phyloP scores from a whole-genome alignment of 1,140 invertebrate genomes.

The Nebria ingens region DNA sequence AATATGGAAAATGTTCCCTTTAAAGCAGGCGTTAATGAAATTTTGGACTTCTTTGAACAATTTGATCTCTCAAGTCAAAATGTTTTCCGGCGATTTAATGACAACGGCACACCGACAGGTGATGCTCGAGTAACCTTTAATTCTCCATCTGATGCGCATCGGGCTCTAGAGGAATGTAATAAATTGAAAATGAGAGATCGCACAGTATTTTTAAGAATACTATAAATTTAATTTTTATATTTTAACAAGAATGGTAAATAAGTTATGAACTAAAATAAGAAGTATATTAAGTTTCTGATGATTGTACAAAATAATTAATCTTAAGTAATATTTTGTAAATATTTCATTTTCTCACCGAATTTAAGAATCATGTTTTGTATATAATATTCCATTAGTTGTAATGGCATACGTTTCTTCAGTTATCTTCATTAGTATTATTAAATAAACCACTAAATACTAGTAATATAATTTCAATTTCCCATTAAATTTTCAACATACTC shows the following conservation, averaged over 20 bases:
- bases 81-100: conserved; percentile 72
- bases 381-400: too few species aligned
- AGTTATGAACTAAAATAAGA: background rate
- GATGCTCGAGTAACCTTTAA: conserved; percentile 79
- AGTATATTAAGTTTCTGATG: background rate
- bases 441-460: too few species aligned
- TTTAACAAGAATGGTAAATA: too few species aligned
- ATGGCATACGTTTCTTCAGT: too few species aligned
- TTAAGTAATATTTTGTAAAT: background rate
- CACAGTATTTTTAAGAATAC: conserved; percentile 39
- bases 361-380: background rate
- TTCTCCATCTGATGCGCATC: conserved; percentile 60
- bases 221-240: too few species aligned
- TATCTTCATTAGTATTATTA: too few species aligned
- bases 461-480: too few species aligned
- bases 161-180: conserved; percentile 52
- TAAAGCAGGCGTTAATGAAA: conserved; percentile 74
- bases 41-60: conserved; percentile 73
- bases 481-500: too few species aligned
- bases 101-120: conserved; percentile 73
- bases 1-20: conserved; percentile 78
- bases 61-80: conserved; percentile 64
- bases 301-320: background rate
- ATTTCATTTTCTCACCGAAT: background rate
- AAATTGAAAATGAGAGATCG: conserved; percentile 44